These are phyloP conservation scores for Acrossocheilus wenchowensis DNA, from an alignment of 2,797 vertebrate genomes.

Conservation along the genomic window DNA sequence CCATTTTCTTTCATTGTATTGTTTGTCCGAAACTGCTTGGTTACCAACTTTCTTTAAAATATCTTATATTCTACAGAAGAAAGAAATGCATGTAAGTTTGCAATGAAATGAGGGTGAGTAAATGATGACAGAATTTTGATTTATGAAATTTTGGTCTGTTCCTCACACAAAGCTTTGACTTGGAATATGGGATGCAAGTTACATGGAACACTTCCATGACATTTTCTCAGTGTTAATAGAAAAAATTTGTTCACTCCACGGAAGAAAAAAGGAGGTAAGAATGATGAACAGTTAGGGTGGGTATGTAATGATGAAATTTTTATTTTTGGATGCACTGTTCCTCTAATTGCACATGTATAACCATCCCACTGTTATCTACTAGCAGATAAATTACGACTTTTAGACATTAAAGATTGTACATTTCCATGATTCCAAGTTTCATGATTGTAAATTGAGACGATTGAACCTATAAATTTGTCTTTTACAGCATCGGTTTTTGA, in stretches of 20 bases:
- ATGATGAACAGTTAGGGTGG: not conserved
- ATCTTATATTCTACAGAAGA: not conserved
- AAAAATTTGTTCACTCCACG: not conserved
- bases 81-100: not conserved
- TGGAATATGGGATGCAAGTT: not conserved
- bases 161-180: not conserved
- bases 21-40: not conserved
- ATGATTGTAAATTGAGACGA: not conserved
- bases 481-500: not conserved
- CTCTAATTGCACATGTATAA: not conserved
- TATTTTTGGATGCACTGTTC: not conserved
- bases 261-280: not conserved
- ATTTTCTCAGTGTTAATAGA: not conserved
- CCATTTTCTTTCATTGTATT: too few relatives aligned
- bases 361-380: not conserved
- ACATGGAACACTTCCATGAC: not conserved
- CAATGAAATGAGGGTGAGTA: not conserved
- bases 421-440: not conserved
- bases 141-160: not conserved
- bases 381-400: not conserved
- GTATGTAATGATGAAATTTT: not conserved
- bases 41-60: not conserved
- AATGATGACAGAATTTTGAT: not conserved
- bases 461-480: not conserved
- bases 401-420: not conserved